Conservation (phyloP, 1,140 invertebrate species). For the Laupala kohalensis region DNA sequence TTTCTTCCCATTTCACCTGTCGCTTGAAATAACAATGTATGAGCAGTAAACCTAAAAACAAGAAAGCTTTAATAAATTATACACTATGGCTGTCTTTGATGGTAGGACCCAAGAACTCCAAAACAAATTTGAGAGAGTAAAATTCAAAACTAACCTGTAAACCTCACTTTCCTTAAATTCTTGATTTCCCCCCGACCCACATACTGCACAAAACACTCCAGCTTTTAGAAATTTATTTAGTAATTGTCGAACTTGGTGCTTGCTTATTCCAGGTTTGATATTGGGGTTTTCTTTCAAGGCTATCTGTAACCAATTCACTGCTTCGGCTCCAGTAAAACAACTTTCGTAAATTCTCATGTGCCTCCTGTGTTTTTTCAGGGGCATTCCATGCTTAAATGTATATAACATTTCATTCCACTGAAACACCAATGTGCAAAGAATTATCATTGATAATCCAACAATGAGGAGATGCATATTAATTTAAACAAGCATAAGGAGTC, state of each 20-base stretch:
- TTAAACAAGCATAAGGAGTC: too few relatives aligned
- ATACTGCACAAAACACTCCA: background rate
- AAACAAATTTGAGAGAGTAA: too few relatives aligned
- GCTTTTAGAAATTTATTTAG: conserved; percentile 4
- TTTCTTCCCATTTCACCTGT: too few relatives aligned
- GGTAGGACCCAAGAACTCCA: too few relatives aligned
- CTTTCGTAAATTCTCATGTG: conserved; percentile 4
- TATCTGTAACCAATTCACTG: conserved; percentile 3
- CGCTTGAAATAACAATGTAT: too few relatives aligned
- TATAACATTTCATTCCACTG: conserved; percentile 9
- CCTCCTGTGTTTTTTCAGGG: conserved; percentile 3
- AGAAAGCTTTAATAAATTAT: too few relatives aligned
- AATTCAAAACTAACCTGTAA: background rate
- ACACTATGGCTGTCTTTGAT: too few relatives aligned
- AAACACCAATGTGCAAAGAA: too few relatives aligned
- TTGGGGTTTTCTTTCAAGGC: background rate
- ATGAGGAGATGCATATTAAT: too few relatives aligned
- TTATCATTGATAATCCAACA: too few relatives aligned
- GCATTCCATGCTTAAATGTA: conserved; percentile 4
- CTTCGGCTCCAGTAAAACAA: conserved; percentile 7
- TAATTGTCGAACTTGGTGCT: background rate
- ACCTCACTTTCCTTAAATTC: conserved; percentile 3
- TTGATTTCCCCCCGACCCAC: background rate
- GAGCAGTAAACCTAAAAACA: too few relatives aligned
- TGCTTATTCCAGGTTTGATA: background rate